Base-by-base conservation (phyloP, 2,113 vertebrate species). In the Bos indicus region DNA sequence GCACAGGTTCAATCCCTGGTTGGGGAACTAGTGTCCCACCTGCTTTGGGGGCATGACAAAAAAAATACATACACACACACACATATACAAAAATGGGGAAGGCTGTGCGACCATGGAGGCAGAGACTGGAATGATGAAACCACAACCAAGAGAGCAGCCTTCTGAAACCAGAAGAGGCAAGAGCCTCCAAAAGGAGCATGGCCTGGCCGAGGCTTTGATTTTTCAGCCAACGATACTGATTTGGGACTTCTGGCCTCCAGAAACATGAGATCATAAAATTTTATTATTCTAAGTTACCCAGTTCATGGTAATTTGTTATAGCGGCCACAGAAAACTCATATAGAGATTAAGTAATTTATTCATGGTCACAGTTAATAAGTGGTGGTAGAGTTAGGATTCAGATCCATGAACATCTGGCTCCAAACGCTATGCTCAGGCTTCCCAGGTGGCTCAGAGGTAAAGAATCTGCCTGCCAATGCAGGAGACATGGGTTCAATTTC, bases 261-360 rank as follows among this genome's bases (percentile, higher is more conserved):
- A 96, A 52, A 88, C 60, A 6, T 88, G 46, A 91, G 28, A 16
- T 64, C 60, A 94, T 48, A 90, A 82, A 86, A 25, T 91, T 48
- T 56, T 43, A 17, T 52, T 71, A 48, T 48, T 52, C n/a, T 54
- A 46, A 60, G 9, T 19, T 43, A 62, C 36, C 54, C 26, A 5
- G 2, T 46, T 60, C 33, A 36, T 67, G 85, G 46, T 28, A 4
- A 57, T 82, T 64, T 30, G 40, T 46, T 12, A 57, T 0, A 25
- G 81, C 4, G 26, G 62, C 86, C 62, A n/a, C n/a, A 59, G 56
- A 36, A 93, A 67, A 60, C 36, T 56, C 43, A 46, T 19, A 48
- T 28, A 3, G 48, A 89, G 46, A 23, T 56, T n/a, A n/a, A 56
- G 19, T 57, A 17, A 52, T 64, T 54, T 40, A 33, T 51, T 88